A percentile compares a stretch with the other conserved stretches of the same genome.
These are phyloP conservation scores for Drosophila longiperda DNA, from an alignment of 2,888 invertebrate genomes.

Conservation along the genomic window DNA sequence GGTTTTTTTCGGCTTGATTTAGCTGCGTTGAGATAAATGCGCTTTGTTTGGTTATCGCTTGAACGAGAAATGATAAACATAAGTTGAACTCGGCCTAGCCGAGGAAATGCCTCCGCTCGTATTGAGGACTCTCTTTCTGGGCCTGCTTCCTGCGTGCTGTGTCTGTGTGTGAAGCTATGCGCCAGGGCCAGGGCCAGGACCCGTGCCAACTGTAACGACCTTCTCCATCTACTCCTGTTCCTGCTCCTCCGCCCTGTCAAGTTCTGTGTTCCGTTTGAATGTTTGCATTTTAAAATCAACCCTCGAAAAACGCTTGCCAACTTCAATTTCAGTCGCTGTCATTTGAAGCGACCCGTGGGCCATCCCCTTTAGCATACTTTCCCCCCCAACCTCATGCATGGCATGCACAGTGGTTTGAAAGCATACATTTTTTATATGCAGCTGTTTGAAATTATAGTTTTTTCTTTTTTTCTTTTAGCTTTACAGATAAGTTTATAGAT, in stretches of 20 bases:
- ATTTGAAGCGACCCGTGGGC: conserved; percentile 56
- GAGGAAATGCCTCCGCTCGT: conserved; percentile 37
- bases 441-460: neutral
- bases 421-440: neutral
- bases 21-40: conserved; percentile 68
- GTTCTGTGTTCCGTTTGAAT: conserved; percentile 44
- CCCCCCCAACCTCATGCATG: neutral
- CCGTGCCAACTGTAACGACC: conserved; percentile 48
- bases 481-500: neutral
- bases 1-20: conserved; percentile 57
- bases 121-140: conserved; percentile 11
- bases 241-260: conserved; percentile 17
- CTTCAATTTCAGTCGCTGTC: conserved; percentile 77
- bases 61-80: conserved; percentile 57
- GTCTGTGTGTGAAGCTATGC: conserved; percentile 72
- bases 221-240: conserved; percentile 14
- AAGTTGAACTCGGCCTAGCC: conserved; percentile 56
- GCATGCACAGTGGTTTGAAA: conserved; percentile 29
- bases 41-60: conserved; percentile 64
- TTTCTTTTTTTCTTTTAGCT: neutral
- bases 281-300: conserved; percentile 78
- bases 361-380: conserved; percentile 10
- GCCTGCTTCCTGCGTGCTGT: conserved; percentile 16
- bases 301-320: conserved; percentile 75
- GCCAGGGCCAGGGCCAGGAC: conserved; percentile 46